Percentiles rank a stretch among this genome's conserved stretches.
These are phyloP conservation scores for Tragelaphus imberbis DNA, from an alignment of 2,113 vertebrate species.

Conservation along the genomic window DNA sequence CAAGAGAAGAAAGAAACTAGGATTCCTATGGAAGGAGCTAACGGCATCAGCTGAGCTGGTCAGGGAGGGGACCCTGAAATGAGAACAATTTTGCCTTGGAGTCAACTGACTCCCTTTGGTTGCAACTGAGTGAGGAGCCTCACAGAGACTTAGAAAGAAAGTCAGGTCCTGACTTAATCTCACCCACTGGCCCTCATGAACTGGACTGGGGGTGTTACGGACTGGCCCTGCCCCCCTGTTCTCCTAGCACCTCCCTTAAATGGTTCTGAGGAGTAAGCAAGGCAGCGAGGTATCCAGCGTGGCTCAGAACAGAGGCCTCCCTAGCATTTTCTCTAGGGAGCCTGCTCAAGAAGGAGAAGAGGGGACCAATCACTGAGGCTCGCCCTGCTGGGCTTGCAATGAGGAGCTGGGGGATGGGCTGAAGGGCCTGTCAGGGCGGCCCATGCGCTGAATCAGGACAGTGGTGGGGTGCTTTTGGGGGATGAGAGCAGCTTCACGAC, in stretches of 20 bases:
- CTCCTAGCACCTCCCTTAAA: neutral
- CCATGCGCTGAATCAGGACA: neutral
- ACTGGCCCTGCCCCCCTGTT: neutral
- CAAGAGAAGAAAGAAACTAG: neutral
- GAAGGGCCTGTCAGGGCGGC: neutral
- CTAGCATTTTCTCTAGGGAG: neutral
- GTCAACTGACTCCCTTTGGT: neutral
- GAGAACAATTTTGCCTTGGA: neutral
- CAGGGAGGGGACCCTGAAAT: neutral
- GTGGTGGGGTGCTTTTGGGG: neutral
- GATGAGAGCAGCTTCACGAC: fast-evolving
- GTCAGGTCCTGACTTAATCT: neutral
- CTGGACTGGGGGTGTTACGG: neutral
- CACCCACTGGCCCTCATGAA: neutral
- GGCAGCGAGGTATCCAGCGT: fast-evolving
- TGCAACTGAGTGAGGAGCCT: neutral
- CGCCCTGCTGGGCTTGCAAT: neutral
- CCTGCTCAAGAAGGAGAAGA: neutral
- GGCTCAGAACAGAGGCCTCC: neutral
- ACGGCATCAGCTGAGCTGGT: neutral
- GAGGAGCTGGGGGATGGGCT: neutral
- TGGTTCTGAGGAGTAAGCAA: neutral
- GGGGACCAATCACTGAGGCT: neutral
- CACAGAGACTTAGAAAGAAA: neutral
- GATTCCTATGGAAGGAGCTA: neutral